phyloP scores from a whole-genome alignment of 2,113 vertebrate species.

The Aplodontia rufa region DNA sequence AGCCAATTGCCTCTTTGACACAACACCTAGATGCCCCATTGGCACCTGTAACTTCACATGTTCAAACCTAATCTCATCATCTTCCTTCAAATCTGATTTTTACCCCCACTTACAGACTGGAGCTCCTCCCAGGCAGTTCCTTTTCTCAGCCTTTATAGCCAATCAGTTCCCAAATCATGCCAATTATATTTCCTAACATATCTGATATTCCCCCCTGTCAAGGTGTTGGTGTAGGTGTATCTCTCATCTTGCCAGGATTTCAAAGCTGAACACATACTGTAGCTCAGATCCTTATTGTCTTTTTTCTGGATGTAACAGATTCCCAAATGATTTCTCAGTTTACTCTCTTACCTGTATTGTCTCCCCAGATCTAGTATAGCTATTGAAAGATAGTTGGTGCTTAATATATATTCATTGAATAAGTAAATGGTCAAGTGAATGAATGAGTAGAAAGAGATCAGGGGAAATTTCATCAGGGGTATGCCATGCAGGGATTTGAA shows the following conservation, averaged over 20 bases:
- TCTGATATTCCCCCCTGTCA: neutral
- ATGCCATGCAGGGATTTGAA: neutral
- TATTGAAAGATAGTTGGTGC: neutral
- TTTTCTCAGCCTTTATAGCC: neutral
- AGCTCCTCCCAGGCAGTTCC: neutral
- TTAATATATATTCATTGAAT: neutral
- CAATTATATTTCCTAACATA: conserved; percentile 7
- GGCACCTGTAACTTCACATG: too few species aligned
- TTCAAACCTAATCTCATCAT: too few species aligned
- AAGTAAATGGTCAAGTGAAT: too few species aligned
- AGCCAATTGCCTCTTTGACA: neutral
- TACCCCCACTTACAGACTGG: neutral
- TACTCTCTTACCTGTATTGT: neutral
- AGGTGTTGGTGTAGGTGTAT: neutral
- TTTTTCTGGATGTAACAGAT: neutral
- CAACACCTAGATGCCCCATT: too few species aligned
- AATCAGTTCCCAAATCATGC: neutral
- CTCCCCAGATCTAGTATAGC: neutral
- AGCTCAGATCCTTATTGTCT: neutral
- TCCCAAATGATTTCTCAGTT: neutral
- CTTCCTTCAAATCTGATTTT: neutral
- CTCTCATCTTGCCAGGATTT: neutral
- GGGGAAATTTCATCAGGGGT: neutral
- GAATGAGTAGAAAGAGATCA: neutral
- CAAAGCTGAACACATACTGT: neutral